Conservation (phyloP, 2,113 vertebrate genomes). For the Scytalopus superciliaris region DNA sequence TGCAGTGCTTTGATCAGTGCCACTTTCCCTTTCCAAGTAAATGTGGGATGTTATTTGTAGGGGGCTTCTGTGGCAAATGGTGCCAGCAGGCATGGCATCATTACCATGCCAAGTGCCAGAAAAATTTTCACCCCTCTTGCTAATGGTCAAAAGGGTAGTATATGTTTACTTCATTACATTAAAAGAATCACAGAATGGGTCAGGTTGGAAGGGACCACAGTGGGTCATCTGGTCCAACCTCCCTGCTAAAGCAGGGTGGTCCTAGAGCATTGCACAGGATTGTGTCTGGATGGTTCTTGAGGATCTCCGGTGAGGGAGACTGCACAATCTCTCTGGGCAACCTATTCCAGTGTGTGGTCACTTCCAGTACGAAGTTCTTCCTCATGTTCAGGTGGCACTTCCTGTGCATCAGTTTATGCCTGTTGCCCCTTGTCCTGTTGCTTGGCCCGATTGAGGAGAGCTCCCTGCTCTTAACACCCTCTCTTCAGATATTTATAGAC, state of each 20-base stretch:
- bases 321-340: not conserved
- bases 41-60: not conserved
- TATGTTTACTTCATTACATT: not conserved
- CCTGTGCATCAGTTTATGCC: not conserved
- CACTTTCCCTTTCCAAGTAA: not conserved
- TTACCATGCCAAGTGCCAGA: not conserved
- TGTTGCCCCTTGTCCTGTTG: not conserved
- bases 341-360: rapidly evolving
- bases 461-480: not conserved
- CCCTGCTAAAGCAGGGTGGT: not conserved
- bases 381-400: not conserved
- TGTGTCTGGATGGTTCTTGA: not conserved
- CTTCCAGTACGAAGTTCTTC: not conserved
- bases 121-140: not conserved
- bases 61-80: not conserved
- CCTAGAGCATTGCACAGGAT: not conserved
- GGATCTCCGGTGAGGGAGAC: not conserved
- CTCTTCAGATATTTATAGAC: not conserved
- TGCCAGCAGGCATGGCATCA: rapidly evolving
- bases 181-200: not conserved
- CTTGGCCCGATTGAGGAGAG: not conserved
- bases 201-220: not conserved
- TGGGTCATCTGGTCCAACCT: not conserved
- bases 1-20: not conserved
- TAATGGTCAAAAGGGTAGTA: not conserved